These are phyloP conservation scores for Drosophila mimetica DNA, from an alignment of 2,888 invertebrate species.

Conservation along the genomic window DNA sequence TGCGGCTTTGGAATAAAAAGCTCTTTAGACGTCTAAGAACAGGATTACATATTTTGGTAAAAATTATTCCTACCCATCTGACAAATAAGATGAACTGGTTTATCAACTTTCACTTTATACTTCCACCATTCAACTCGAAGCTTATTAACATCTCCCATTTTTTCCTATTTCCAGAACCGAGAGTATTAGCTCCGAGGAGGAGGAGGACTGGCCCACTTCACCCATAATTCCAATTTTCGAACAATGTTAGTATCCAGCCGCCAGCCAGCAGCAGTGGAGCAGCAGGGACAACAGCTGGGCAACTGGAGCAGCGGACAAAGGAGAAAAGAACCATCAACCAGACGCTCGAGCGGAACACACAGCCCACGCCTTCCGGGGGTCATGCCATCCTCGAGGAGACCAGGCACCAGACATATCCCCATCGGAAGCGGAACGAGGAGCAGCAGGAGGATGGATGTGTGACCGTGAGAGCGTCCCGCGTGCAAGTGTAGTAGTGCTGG, in stretches of 20 bases:
- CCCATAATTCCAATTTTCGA: slow-evolving; percentile 87
- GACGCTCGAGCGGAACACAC: slow-evolving; percentile 16
- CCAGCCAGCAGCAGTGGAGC: slow-evolving; percentile 35
- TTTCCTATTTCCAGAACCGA: slow-evolving; percentile 85
- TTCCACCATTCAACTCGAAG: no score
- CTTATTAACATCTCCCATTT: not conserved
- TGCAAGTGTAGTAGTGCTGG: slow-evolving; percentile 29
- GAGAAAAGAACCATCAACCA: slow-evolving; percentile 15
- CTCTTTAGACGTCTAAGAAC: no score
- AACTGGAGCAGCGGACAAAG: slow-evolving; percentile 30
- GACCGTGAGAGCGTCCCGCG: slow-evolving; percentile 30
- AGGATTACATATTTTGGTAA: no score
- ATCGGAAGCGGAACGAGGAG: not conserved
- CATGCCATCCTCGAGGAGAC: not conserved
- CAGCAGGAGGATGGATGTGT: slow-evolving; percentile 13
- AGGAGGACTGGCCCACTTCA: slow-evolving; percentile 88
- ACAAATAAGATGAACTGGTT: not conserved
- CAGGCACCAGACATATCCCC: slow-evolving; percentile 27
- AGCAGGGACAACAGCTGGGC: slow-evolving; percentile 29
- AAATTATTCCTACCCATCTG: no score
- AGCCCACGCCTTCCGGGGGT: not conserved
- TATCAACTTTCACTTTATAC: not conserved
- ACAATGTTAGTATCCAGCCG: slow-evolving; percentile 82
- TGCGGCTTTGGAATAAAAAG: not conserved
- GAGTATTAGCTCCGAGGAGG: slow-evolving; percentile 86